A percentile compares a stretch with the other conserved stretches of the same genome.
These are phyloP conservation scores for Leptinotarsa texana DNA, from an alignment of 1,140 invertebrate genomes.

Conservation along the genomic window DNA sequence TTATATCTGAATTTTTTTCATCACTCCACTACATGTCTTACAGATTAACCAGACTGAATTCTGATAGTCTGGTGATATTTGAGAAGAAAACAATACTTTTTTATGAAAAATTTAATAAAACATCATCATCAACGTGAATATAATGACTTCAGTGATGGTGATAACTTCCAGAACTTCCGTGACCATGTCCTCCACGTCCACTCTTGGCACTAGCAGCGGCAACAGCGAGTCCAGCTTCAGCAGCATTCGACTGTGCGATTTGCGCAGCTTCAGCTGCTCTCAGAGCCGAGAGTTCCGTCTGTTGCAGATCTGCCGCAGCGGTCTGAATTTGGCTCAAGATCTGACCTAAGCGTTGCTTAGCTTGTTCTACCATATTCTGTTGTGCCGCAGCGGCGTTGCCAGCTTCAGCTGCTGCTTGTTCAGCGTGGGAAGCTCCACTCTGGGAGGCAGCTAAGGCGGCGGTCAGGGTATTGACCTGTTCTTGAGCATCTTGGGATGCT, in stretches of 20 bases:
- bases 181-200: not conserved
- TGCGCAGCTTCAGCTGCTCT: conserved; percentile 42
- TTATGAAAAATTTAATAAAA: not conserved
- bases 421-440: conserved; percentile 14
- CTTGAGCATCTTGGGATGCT: conserved; percentile 40
- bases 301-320: conserved; percentile 34
- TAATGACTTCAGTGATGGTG: conserved; percentile 8
- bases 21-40: too few relatives aligned
- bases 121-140: not conserved
- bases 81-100: too few relatives aligned
- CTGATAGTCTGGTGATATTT: too few relatives aligned
- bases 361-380: conserved; percentile 40
- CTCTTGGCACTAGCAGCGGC: conserved; percentile 35
- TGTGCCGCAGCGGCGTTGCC: conserved; percentile 40
- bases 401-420: conserved; percentile 30
- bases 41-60: too few relatives aligned
- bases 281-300: conserved; percentile 39
- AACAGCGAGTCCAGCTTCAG: conserved; percentile 41
- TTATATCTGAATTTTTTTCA: too few relatives aligned
- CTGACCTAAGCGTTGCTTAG: conserved; percentile 36
- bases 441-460: conserved; percentile 30
- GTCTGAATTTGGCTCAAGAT: conserved; percentile 37
- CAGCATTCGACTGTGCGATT: conserved; percentile 43
- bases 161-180: conserved; percentile 1
- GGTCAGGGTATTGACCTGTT: conserved; percentile 32